Conservation (phyloP, 1,140 invertebrate species). For the Anoplophora glabripennis region DNA sequence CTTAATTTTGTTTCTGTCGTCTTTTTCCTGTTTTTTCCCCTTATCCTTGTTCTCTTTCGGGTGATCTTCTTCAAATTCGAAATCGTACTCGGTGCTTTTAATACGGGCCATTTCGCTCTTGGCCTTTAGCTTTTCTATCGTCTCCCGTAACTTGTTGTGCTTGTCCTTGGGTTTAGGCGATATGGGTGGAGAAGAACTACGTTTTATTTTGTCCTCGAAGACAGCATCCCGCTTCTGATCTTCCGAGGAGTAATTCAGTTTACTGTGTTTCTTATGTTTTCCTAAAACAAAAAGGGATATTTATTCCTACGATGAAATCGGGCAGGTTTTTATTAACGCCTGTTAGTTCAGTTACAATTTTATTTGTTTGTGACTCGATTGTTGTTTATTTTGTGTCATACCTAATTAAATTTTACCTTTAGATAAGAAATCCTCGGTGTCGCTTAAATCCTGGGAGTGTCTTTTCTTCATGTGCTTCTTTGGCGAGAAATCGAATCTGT, state of each 20-base stretch:
- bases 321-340: too few relatives aligned
- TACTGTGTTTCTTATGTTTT: too few relatives aligned
- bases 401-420: conserved; percentile 7
- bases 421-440: conserved; percentile 4
- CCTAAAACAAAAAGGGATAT: too few relatives aligned
- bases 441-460: conserved; percentile 10
- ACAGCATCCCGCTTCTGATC: too few relatives aligned
- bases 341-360: too few relatives aligned
- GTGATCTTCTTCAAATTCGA: conserved; percentile 29
- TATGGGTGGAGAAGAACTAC: conserved; percentile 2
- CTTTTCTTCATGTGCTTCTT: conserved; percentile 21
- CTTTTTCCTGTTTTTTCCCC: conserved; percentile 36
- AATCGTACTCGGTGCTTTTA: conserved; percentile 24
- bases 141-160: conserved; percentile 58
- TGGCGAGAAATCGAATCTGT: conserved; percentile 25
- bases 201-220: too few relatives aligned
- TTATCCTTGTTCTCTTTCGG: conserved; percentile 39
- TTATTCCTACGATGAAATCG: too few relatives aligned
- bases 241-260: too few relatives aligned
- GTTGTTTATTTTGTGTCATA: too few relatives aligned
- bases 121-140: conserved; percentile 63
- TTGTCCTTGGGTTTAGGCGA: conserved; percentile 54
- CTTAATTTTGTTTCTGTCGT: conserved; percentile 37
- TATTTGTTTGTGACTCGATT: not conserved
- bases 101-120: conserved; percentile 54